Percentiles rank a stretch among this genome's conserved stretches.
Evolutionary conservation across 2,797 vertebrate genomes (phyloP).

Genomic region (Sylvia borin): DNA sequence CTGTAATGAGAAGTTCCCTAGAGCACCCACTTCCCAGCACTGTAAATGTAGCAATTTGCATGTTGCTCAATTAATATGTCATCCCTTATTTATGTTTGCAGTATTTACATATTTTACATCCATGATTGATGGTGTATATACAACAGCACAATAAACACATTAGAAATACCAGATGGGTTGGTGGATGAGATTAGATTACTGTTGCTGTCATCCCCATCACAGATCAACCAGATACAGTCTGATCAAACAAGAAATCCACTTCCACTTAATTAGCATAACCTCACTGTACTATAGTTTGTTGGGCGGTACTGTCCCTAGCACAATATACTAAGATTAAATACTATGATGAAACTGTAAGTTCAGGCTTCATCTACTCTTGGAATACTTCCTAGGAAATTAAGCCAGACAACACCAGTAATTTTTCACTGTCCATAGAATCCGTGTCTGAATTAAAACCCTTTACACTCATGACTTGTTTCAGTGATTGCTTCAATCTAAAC

Average conservation of each 20-base stretch:
- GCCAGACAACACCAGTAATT: background rate
- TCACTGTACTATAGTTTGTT: background rate
- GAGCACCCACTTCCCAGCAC: background rate
- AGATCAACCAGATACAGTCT: slow-evolving; percentile 9
- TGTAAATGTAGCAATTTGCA: slow-evolving; percentile 17
- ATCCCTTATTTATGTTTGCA: slow-evolving; percentile 29
- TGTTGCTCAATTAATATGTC: slow-evolving; percentile 52
- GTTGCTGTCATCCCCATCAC: background rate
- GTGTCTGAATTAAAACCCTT: background rate
- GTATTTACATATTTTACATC: slow-evolving; percentile 29
- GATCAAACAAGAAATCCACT: slow-evolving; percentile 47
- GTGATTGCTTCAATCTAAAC: background rate
- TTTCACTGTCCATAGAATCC: background rate
- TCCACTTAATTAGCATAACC: slow-evolving; percentile 30
- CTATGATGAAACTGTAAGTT: background rate
- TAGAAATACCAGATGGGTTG: slow-evolving; percentile 43
- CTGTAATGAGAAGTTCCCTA: slow-evolving; percentile 31
- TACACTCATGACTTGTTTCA: background rate
- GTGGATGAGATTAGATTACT: slow-evolving; percentile 13
- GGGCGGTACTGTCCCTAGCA: background rate
- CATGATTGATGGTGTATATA: slow-evolving; percentile 46
- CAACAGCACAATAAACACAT: background rate
- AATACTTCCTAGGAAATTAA: background rate
- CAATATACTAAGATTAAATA: slow-evolving; percentile 15
- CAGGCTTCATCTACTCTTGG: background rate